Evolutionary conservation across 2,113 vertebrate species (phyloP), one percentile per base, ranked within the genome.

Genomic region (Spea multiplicata): DNA sequence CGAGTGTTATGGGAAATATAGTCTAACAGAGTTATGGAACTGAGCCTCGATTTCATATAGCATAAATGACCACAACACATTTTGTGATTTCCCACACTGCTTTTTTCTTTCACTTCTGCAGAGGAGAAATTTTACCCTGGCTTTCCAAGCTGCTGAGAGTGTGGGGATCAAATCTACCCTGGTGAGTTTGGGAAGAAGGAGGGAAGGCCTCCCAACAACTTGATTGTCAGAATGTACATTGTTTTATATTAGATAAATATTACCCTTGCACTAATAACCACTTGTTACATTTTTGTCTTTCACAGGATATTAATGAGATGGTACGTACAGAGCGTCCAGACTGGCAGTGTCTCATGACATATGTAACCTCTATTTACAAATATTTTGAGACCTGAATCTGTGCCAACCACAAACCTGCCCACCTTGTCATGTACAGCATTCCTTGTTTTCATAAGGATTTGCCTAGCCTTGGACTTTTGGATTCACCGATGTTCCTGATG

Each of bases 161-260:
- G 97, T 99, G 57, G 96, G 97, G 83, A 98, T 99, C 88, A 99
- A 98, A 86, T 98, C 94, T 87, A 97, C 96, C 78, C 90, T 99
- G 96, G 97, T 99, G 86, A 96, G 94, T 53, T n/a, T 52, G 8
- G 45, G 44, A 52, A n/a, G 17, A 16, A 68, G 2, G 10, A 10
- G 65, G 17, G 14, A 17, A 64, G 16, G 16, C 7, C 3, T 2
- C 30, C 2, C 30, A 30, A 30, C 30, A 30, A 30, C 30, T 30
- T 30, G 30, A 30, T 30, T 30, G 30, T 30, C 30, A 30, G 30
- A 30, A 30, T 30, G 30, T 30, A 30, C 30, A 30, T 30, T 30
- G 2, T 30, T 30, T 30, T 30, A 30, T 30, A 30, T 30, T 30
- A 30, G 1, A 30, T 30, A 30, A 2, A 30, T 30, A 30, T 30